Evolutionary conservation across 2,113 vertebrate genomes (phyloP).

Genomic region (Equus quagga): DNA sequence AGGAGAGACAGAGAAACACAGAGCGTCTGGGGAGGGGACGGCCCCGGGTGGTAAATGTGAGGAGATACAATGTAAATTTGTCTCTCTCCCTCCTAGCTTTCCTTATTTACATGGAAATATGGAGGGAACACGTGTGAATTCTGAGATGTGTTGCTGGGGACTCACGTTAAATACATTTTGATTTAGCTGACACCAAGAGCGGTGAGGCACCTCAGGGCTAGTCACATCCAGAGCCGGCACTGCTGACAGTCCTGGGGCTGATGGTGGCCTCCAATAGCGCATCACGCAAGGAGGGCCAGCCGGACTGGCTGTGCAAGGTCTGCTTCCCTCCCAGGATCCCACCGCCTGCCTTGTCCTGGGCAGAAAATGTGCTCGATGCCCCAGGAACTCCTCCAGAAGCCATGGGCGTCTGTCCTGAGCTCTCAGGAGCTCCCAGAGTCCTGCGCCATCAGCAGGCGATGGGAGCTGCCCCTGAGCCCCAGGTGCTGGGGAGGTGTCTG

Average conservation of each 20-base stretch:
- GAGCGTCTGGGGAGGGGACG: background rate
- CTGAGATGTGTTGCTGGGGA: conserved; percentile 4
- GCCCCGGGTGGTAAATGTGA: fast-evolving
- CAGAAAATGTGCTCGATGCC: background rate
- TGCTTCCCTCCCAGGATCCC: background rate
- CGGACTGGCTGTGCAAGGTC: background rate
- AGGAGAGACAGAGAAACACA: background rate
- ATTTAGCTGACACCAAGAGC: fast-evolving
- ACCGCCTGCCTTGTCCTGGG: background rate
- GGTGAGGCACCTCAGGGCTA: background rate
- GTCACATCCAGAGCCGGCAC: background rate
- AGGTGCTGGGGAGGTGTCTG: background rate
- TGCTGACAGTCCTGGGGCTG: background rate
- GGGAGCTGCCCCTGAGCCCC: background rate
- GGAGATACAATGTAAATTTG: background rate
- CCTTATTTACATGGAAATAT: conserved; percentile 73
- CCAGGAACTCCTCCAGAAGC: fast-evolving
- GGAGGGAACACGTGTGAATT: background rate
- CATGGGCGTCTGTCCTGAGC: no score
- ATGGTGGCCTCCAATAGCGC: fast-evolving
- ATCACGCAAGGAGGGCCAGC: fast-evolving
- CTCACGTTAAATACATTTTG: background rate
- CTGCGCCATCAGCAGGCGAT: fast-evolving
- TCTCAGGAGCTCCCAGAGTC: background rate
- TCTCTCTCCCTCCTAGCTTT: background rate